Evolutionary conservation across 2,113 vertebrate genomes (phyloP).

Genomic region (Corvus moneduloides): DNA sequence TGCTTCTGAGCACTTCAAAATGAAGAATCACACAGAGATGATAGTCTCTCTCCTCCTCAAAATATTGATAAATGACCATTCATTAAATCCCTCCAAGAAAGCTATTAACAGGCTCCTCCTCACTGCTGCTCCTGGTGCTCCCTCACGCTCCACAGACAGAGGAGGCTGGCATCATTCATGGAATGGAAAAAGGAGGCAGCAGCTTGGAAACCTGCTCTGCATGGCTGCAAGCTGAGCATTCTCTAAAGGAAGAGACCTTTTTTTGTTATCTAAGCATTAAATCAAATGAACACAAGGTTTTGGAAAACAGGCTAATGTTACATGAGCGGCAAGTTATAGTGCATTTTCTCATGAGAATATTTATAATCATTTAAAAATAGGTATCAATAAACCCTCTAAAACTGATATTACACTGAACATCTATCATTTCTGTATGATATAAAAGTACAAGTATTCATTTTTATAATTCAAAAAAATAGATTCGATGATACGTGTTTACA

Average conservation of each 20-base stretch:
- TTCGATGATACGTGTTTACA: neutral
- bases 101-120: neutral
- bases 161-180: neutral
- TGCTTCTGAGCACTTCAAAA: neutral
- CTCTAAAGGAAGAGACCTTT: neutral
- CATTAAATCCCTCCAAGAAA: neutral
- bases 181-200: neutral
- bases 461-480: neutral
- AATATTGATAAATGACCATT: neutral
- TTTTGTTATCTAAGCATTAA: neutral
- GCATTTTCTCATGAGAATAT: neutral
- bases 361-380: neutral
- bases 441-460: neutral
- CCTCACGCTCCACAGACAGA: rapidly evolving
- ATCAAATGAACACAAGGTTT: neutral
- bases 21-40: neutral
- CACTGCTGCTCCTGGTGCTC: neutral
- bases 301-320: neutral
- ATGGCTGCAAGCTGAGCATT: rapidly evolving
- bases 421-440: neutral
- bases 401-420: neutral
- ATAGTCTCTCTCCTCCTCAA: neutral
- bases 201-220: neutral
- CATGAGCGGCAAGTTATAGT: neutral
- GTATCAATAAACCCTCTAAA: neutral